Conservation (phyloP, 2,888 invertebrate genomes). For the Cerastis leucographa region DNA sequence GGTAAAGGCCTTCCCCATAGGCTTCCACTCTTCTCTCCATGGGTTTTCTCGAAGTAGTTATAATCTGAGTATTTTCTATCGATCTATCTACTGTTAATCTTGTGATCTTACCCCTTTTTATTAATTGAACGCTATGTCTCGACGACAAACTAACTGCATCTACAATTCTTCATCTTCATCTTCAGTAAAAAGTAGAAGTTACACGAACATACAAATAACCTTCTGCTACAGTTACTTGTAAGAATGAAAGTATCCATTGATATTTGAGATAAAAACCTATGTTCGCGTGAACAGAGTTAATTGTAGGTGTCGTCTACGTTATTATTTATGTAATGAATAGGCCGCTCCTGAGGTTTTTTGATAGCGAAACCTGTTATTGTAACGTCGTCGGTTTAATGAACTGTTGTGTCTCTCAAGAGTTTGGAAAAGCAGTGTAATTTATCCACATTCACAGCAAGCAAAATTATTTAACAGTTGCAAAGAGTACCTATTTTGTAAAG, state of each 20-base stretch:
- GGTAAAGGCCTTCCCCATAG: too few species aligned
- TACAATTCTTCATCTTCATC: not conserved
- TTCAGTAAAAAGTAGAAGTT: conserved; percentile 39
- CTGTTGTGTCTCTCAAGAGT: conserved; percentile 23
- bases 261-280: conserved; percentile 51
- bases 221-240: conserved; percentile 39
- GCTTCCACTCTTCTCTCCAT: too few species aligned
- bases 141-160: conserved; percentile 4
- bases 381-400: conserved; percentile 50
- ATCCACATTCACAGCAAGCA: not conserved
- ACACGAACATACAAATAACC: conserved; percentile 34
- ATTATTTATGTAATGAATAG: conserved; percentile 52
- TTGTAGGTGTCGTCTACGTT: conserved; percentile 37
- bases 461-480: not conserved
- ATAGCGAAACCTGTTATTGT: conserved; percentile 55
- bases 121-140: not conserved
- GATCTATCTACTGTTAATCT: not conserved
- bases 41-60: too few species aligned
- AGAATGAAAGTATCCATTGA: conserved; percentile 64
- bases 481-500: not conserved
- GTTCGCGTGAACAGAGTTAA: conserved; percentile 37
- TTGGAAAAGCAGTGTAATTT: not conserved
- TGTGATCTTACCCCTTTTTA: not conserved
- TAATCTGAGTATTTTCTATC: not conserved
- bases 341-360: conserved; percentile 49